These are phyloP conservation scores for Nymphalis c-album DNA, from an alignment of 2,888 invertebrate genomes.

Conservation along the genomic window DNA sequence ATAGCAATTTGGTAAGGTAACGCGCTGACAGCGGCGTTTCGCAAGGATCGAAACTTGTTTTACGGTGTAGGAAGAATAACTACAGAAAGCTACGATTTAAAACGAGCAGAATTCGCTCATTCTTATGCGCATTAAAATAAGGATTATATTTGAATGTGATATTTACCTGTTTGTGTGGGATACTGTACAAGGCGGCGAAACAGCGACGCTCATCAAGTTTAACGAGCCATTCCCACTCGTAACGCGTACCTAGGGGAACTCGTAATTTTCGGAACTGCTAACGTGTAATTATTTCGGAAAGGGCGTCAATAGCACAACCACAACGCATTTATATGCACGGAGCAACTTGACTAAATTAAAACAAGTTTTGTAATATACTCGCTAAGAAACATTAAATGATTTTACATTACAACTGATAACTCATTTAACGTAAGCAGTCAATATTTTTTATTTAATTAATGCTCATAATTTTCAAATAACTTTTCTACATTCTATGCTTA, in stretches of 20 bases:
- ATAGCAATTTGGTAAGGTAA: slow-evolving; percentile 35
- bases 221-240: slow-evolving; percentile 74
- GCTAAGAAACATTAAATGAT: slow-evolving; percentile 5
- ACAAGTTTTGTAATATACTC: slow-evolving; percentile 24
- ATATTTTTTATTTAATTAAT: no score
- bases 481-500: no score
- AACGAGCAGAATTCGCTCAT: slow-evolving; percentile 15
- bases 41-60: slow-evolving; percentile 49
- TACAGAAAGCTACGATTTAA: slow-evolving; percentile 23
- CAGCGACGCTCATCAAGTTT: slow-evolving; percentile 73
- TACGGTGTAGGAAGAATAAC: slow-evolving; percentile 48
- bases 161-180: slow-evolving; percentile 21
- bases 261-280: slow-evolving; percentile 76
- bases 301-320: slow-evolving; percentile 72
- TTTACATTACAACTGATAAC: background rate
- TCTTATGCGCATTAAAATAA: slow-evolving; percentile 26
- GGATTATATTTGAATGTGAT: slow-evolving; percentile 20
- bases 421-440: no score
- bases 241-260: slow-evolving; percentile 56
- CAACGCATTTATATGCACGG: slow-evolving; percentile 63
- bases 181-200: slow-evolving; percentile 45
- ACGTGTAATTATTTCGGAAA: slow-evolving; percentile 76
- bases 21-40: slow-evolving; percentile 36
- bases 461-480: no score
- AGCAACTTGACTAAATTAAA: slow-evolving; percentile 34